phyloP scores from a whole-genome alignment of 2,888 invertebrate genomes.

The Leptopilina drosophilae region DNA sequence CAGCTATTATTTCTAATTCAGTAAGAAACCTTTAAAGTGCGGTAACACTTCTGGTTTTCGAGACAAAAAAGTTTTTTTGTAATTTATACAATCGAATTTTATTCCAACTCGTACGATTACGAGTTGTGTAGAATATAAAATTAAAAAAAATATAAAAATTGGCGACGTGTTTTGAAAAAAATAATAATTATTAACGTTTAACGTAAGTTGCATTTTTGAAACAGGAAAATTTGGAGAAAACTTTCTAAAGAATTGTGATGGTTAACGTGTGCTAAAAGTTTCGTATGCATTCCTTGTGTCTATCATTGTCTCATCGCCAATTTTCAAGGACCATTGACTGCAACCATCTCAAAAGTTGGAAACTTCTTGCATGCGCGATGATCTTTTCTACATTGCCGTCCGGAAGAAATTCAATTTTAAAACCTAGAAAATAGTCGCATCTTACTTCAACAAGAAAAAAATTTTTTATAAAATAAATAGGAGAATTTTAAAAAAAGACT shows the following conservation, averaged over 20 bases:
- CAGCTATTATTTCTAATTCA: too few relatives aligned
- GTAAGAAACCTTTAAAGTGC: too few relatives aligned
- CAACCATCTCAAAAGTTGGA: slow-evolving; percentile 25
- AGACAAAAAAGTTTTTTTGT: too few relatives aligned
- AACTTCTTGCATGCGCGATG: slow-evolving; percentile 13
- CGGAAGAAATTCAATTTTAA: slow-evolving; percentile 21
- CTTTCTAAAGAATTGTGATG: slow-evolving; percentile 9
- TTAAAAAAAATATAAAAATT: too few relatives aligned
- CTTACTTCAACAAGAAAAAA: background rate
- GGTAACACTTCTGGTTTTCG: too few relatives aligned
- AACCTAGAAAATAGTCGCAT: background rate
- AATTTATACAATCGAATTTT: too few relatives aligned
- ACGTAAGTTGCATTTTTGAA: background rate
- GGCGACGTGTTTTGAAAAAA: too few relatives aligned
- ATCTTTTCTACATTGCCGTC: slow-evolving; percentile 6
- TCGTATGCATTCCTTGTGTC: slow-evolving; percentile 13
- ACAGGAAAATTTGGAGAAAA: background rate
- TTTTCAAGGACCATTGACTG: slow-evolving; percentile 36
- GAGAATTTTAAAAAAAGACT: background rate
- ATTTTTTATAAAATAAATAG: background rate
- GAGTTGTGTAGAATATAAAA: too few relatives aligned
- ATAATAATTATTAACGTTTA: background rate
- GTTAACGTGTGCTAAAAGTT: slow-evolving; percentile 5
- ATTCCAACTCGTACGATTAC: too few relatives aligned
- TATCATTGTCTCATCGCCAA: slow-evolving; percentile 33